These are phyloP conservation scores for Mycetomoellerius zeteki DNA, from an alignment of 1,140 invertebrate genomes.

Conservation along the genomic window DNA sequence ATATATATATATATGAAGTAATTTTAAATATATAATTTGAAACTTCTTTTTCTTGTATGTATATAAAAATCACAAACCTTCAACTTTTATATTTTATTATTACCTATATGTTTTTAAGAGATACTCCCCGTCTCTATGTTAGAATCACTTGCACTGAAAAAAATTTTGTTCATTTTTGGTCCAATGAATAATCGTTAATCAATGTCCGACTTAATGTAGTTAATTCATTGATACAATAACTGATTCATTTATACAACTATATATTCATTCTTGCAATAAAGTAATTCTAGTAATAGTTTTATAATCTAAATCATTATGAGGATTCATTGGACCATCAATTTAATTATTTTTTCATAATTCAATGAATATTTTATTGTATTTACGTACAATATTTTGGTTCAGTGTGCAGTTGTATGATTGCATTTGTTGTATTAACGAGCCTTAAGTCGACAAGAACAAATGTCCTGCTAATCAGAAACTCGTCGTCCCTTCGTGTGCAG, in stretches of 20 bases:
- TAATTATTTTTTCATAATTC: no score
- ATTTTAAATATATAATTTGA: neutral
- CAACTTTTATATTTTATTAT: neutral
- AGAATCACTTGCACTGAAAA: neutral
- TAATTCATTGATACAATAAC: no score
- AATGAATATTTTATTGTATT: no score
- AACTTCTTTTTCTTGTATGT: neutral
- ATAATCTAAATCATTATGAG: no score
- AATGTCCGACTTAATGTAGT: no score
- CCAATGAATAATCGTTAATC: no score
- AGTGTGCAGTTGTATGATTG: neutral
- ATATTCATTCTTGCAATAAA: no score
- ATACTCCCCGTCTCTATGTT: neutral
- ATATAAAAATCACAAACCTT: neutral
- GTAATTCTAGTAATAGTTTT: no score
- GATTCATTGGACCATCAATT: no score
- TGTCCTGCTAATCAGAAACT: conserved; percentile 45
- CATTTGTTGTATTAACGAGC: neutral
- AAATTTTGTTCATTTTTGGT: no score
- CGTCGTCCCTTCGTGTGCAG: conserved; percentile 16
- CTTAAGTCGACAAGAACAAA: conserved; percentile 26
- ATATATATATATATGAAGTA: neutral
- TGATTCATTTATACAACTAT: no score
- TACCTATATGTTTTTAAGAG: neutral
- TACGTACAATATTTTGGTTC: no score